These are phyloP conservation scores for Chaenocephalus aceratus DNA, from an alignment of 2,113 vertebrate species.

Conservation along the genomic window DNA sequence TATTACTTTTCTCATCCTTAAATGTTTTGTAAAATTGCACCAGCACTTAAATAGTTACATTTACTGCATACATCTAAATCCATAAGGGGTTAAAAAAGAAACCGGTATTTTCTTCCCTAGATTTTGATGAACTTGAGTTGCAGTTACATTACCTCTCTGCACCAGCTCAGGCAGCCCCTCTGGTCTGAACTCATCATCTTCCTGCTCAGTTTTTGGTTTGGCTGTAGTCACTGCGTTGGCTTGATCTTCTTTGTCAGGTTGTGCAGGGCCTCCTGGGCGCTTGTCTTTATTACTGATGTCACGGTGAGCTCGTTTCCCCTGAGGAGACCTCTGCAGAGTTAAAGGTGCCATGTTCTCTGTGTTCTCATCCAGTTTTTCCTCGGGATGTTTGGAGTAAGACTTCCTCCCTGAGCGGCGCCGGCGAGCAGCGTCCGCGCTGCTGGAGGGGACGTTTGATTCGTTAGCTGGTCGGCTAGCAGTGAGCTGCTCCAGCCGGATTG, in stretches of 20 bases:
- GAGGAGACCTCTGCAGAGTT: slow-evolving; percentile 29
- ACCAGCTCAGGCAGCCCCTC: slow-evolving; percentile 90
- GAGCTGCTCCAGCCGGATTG: slow-evolving; percentile 82
- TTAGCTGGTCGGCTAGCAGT: slow-evolving; percentile 47
- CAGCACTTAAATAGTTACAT: too few species aligned
- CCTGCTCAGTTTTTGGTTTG: slow-evolving; percentile 42
- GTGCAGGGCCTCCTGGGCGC: slow-evolving; percentile 80
- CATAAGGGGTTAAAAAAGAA: too few species aligned
- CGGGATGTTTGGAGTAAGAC: slow-evolving; percentile 54
- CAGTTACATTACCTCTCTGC: slow-evolving; percentile 82
- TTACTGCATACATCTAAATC: too few species aligned
- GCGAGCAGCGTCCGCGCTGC: background rate
- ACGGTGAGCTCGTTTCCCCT: slow-evolving; percentile 82
- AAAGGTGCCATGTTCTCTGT: slow-evolving; percentile 61
- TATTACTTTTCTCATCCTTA: background rate
- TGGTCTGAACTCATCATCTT: slow-evolving; percentile 73
- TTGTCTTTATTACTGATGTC: slow-evolving; percentile 54
- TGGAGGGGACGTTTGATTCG: background rate
- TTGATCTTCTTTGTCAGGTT: slow-evolving; percentile 80
- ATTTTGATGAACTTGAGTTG: background rate
- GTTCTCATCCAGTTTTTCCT: slow-evolving; percentile 17
- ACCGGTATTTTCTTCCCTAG: background rate
- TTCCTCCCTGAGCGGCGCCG: slow-evolving; percentile 55
- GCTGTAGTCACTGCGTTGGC: slow-evolving; percentile 51
- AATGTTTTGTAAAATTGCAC: too few species aligned